Base-by-base conservation (phyloP, 1,140 invertebrate species). In the Tigriopus japonicus region DNA sequence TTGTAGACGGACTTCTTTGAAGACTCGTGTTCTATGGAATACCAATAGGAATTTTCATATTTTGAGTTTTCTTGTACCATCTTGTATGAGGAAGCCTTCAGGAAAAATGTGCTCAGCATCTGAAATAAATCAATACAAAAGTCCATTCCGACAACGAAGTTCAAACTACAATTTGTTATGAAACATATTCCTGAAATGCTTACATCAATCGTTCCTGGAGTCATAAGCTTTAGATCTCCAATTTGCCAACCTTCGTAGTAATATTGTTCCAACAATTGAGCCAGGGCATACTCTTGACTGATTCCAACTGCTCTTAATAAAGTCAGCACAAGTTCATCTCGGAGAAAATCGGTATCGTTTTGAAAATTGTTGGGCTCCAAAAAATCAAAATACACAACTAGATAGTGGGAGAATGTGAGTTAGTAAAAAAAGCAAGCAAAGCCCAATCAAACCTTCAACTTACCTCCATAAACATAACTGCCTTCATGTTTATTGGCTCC, bases 401-500 rank as follows among this genome's bases (percentile, higher is more conserved):
- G 17, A 35, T 3, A 15, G 2, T 55, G n/a, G 14, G 15, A 2
- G 28, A 15, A 5, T 23, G 5, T 19, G 24, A 40, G 19, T 10
- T 23, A 53, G 21, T 53, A 23, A 53, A n/a, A 53, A 12, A 19
- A 14, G 15, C 15, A 55, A 15, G 53, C 28, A 24, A 51, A 7
- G 45, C 21, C 7, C 45, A 19, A 2, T 3, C 9, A 43, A 15
- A 5, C 5, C 2, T 23, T 55, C 15, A 14, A 53, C 58, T 52
- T 60, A 52, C 28, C n/a, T 42, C 21, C 41, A 49, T 24, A 60
- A 1, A 28, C 56, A 35, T 51, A 60, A 12, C n/a, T 52, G 1
- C 58, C 58, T 24, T 60, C 58, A 54, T 60, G 19, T 21, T 19
- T 15, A 35, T 60, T 60, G n/a, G 43, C 42, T 6, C 58, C 58